A percentile compares a stretch with the other conserved stretches of the same genome.
Evolutionary conservation across 2,113 vertebrate genomes (phyloP).

Genomic region (Thalassarche chlororhynchos): DNA sequence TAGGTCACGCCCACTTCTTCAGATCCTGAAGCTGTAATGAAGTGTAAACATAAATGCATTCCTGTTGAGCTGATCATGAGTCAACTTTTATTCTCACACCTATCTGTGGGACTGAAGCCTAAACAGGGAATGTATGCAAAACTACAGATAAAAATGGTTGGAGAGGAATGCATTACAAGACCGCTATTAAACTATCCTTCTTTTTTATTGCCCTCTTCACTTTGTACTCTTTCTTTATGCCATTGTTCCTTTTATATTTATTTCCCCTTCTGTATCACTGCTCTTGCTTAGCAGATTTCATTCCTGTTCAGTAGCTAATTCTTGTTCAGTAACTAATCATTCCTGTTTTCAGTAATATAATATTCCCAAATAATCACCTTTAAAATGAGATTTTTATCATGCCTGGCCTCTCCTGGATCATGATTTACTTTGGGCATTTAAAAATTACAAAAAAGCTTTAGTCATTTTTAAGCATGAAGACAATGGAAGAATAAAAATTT

Average conservation of each 20-base stretch:
- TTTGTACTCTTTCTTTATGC: neutral
- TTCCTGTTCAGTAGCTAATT: neutral
- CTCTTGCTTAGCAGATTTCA: neutral
- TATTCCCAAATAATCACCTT: neutral
- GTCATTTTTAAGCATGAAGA: neutral
- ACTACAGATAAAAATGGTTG: neutral
- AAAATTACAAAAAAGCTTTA: neutral
- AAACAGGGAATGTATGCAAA: neutral
- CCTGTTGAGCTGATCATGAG: neutral
- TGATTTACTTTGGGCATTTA: neutral
- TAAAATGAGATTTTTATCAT: neutral
- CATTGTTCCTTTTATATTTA: neutral
- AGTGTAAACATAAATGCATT: constrained; percentile 13
- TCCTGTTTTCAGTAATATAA: neutral
- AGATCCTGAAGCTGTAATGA: constrained; percentile 1
- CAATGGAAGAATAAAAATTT: neutral
- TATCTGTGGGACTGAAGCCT: neutral
- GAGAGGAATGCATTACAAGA: neutral
- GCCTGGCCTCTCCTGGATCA: neutral
- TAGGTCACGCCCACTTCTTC: constrained; percentile 53
- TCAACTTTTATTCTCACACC: constrained; percentile 13
- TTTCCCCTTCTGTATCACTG: neutral
- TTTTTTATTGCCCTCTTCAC: neutral
- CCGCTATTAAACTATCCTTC: neutral
- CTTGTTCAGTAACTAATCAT: neutral